A percentile compares a stretch with the other conserved stretches of the same genome.
These are phyloP conservation scores for Nematolebias whitei DNA, from an alignment of 2,113 vertebrate species.

Conservation along the genomic window DNA sequence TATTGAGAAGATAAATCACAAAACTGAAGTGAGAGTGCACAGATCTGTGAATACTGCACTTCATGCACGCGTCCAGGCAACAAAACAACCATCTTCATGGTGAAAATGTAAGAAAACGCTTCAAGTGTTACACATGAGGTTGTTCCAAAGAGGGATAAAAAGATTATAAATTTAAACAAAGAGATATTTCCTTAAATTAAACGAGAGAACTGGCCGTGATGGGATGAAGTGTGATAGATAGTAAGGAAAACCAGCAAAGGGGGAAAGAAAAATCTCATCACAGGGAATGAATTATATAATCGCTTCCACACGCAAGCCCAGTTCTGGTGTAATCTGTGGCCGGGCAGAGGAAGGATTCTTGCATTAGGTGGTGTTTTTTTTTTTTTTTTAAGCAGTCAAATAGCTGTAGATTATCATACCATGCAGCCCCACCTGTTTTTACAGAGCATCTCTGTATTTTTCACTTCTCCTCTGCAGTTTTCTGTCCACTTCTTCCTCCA, in stretches of 20 bases:
- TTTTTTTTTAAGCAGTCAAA: slow-evolving; percentile 72
- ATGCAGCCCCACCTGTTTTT: slow-evolving; percentile 52
- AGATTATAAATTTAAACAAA: slow-evolving; percentile 65
- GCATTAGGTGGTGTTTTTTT: slow-evolving; percentile 68
- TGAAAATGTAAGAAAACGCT: slow-evolving; percentile 27
- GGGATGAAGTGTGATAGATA: slow-evolving; percentile 25
- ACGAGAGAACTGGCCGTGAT: slow-evolving; percentile 63
- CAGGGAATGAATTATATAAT: slow-evolving; percentile 79
- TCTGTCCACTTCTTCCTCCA: not conserved
- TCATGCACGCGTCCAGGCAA: not conserved
- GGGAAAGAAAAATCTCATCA: slow-evolving; percentile 71
- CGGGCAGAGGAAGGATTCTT: slow-evolving; percentile 68
- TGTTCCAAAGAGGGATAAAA: slow-evolving; percentile 67
- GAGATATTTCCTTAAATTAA: slow-evolving; percentile 65
- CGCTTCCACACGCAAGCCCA: slow-evolving; percentile 69
- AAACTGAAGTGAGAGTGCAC: slow-evolving; percentile 37
- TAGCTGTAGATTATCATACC: slow-evolving; percentile 69
- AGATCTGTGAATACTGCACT: not conserved
- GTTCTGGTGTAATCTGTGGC: slow-evolving; percentile 74
- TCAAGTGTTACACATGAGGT: slow-evolving; percentile 52
- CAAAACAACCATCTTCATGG: not conserved
- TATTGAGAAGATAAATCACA: slow-evolving; percentile 63
- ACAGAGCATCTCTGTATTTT: not conserved
- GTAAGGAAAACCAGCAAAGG: slow-evolving; percentile 61
- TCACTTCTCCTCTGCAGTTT: not conserved